Evolutionary conservation across 2,113 vertebrate genomes (phyloP).

Genomic region (Terrapene triunguis): DNA sequence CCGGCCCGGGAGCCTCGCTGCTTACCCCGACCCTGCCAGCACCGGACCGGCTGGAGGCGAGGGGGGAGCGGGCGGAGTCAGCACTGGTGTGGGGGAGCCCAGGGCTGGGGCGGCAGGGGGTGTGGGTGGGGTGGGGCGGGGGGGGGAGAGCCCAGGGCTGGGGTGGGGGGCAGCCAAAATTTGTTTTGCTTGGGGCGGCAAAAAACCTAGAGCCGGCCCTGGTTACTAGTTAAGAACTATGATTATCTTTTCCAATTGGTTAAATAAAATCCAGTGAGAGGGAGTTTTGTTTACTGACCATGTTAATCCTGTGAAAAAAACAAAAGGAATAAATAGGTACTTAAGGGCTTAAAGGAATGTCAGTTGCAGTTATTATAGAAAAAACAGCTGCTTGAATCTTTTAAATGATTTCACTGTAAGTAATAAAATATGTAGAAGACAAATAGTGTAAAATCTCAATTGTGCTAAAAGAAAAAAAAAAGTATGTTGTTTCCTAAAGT

Average conservation of each 20-base stretch:
- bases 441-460: background rate
- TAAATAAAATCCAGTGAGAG: conserved; percentile 1
- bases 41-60: too few relatives aligned
- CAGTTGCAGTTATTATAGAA: background rate
- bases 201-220: too few relatives aligned
- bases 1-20: too few relatives aligned
- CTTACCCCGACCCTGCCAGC: too few relatives aligned
- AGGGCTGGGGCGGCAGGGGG: too few relatives aligned
- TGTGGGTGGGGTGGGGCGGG: too few relatives aligned
- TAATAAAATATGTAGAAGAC: background rate
- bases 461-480: background rate
- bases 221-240: background rate
- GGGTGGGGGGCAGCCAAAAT: too few relatives aligned
- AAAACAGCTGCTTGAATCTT: background rate
- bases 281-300: conserved; percentile 1
- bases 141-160: too few relatives aligned
- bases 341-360: background rate
- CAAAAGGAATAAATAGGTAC: background rate
- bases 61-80: too few relatives aligned
- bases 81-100: too few relatives aligned
- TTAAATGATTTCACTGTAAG: background rate
- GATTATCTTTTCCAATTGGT: background rate
- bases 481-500: background rate
- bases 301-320: background rate
- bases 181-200: too few relatives aligned